A percentile compares a stretch with the other conserved stretches of the same genome.
Evolutionary conservation across 2,113 vertebrate species (phyloP).

Genomic region (Apaloderma vittatum): DNA sequence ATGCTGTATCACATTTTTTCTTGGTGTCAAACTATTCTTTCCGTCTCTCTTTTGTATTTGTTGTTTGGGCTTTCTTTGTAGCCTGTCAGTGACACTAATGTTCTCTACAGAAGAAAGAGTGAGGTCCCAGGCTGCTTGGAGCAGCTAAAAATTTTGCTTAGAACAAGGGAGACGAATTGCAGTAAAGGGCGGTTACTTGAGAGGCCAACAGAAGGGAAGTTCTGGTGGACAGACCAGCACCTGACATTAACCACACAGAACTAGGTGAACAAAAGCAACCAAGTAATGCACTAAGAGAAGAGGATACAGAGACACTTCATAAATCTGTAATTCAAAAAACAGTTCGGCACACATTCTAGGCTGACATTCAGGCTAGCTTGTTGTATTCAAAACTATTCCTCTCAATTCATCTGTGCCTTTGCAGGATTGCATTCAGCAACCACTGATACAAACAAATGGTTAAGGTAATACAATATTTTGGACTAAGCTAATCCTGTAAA

Average conservation of each 20-base stretch:
- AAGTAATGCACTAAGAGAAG: background rate
- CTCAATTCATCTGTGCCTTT: background rate
- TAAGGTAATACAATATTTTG: conserved; percentile 16
- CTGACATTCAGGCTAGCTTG: background rate
- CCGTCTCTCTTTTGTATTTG: background rate
- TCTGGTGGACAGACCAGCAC: background rate
- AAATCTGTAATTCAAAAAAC: background rate
- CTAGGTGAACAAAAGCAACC: background rate
- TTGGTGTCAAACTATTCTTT: background rate
- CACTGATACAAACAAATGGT: background rate
- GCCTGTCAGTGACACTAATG: background rate
- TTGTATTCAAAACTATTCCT: background rate
- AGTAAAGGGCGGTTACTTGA: background rate
- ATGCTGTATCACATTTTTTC: background rate
- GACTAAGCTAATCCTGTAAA: background rate
- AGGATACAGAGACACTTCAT: background rate
- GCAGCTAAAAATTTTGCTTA: background rate
- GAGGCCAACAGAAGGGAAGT: background rate
- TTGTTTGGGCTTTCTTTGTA: background rate
- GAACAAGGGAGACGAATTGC: background rate
- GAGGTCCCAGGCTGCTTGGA: background rate
- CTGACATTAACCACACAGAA: background rate
- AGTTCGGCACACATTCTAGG: background rate
- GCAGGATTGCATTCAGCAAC: background rate
- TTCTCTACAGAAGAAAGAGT: background rate